Percentiles rank a stretch among this genome's conserved stretches.
Conservation (phyloP, 2,113 vertebrate species). For the Lamprotornis superbus region DNA sequence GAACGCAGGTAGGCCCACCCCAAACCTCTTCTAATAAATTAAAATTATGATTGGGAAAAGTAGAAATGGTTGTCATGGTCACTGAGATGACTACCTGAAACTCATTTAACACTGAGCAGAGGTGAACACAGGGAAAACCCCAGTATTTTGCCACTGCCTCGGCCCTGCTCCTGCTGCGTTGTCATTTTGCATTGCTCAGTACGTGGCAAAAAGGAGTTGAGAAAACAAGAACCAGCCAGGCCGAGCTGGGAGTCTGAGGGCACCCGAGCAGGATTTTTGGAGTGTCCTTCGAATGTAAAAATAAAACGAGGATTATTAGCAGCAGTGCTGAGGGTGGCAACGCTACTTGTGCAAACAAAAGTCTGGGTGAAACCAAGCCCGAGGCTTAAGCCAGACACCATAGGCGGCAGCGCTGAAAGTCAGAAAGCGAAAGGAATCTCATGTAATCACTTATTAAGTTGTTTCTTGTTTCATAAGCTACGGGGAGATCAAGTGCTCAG, state of each 20-base stretch:
- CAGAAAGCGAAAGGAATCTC: conserved; percentile 70
- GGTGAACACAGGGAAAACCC: conserved; percentile 17
- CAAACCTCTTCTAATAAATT: conserved; percentile 41
- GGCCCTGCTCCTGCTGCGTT: not conserved
- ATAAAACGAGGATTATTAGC: conserved; percentile 65
- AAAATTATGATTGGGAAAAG: conserved; percentile 34
- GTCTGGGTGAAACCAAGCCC: conserved; percentile 68
- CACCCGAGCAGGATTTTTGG: not conserved
- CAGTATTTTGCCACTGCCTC: not conserved
- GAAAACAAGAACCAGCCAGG: conserved; percentile 24
- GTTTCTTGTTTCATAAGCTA: conserved; percentile 58
- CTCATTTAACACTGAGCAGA: conserved; percentile 56
- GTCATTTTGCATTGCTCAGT: conserved; percentile 23
- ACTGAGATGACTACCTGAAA: conserved; percentile 43
- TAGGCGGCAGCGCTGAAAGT: conserved; percentile 67
- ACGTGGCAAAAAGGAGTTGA: conserved; percentile 17
- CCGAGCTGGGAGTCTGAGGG: not conserved
- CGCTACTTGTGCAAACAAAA: conserved; percentile 78
- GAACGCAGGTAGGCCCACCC: not conserved
- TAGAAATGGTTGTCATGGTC: conserved; percentile 31
- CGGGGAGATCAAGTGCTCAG: conserved; percentile 10
- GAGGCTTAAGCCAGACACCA: conserved; percentile 64
- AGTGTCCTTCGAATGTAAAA: conserved; percentile 61
- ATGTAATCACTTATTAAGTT: conserved; percentile 64
- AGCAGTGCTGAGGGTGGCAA: conserved; percentile 41